These are phyloP conservation scores for Leptobrachium leishanense DNA, from an alignment of 2,113 vertebrate species.

Conservation along the genomic window DNA sequence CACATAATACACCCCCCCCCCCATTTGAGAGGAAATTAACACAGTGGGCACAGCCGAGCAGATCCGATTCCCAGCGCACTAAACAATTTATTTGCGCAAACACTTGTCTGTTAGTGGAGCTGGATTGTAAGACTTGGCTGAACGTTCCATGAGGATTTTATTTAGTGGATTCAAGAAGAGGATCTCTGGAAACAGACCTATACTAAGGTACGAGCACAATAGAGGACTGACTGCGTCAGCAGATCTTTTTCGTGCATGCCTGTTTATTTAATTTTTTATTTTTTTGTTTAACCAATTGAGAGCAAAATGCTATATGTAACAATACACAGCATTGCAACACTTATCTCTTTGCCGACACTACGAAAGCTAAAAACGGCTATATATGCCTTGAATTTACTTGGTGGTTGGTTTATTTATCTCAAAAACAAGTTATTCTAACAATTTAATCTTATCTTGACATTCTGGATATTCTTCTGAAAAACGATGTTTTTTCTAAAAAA, in stretches of 20 bases:
- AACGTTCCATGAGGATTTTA: not conserved
- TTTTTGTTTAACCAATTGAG: no score
- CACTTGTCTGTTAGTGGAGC: constrained; percentile 13
- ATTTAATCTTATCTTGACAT: no score
- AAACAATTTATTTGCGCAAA: constrained; percentile 38
- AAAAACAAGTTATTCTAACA: no score
- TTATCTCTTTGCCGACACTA: no score
- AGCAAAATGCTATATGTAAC: no score
- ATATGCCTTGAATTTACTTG: no score
- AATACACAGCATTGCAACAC: no score
- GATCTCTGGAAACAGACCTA: constrained; percentile 8
- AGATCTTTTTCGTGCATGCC: not conserved
- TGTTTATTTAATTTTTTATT: not conserved
- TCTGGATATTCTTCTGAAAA: no score
- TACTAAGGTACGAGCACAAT: constrained; percentile 8
- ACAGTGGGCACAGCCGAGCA: constrained; percentile 19
- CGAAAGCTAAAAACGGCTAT: no score
- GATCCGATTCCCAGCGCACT: constrained; percentile 7
- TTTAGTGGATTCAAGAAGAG: not conserved
- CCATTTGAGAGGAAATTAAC: constrained; percentile 37
- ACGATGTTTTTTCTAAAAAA: no score
- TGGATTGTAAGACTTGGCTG: not conserved
- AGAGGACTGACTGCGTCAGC: not conserved
- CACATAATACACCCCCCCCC: constrained; percentile 30
- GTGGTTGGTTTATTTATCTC: no score